These are phyloP conservation scores for Lutraria lutraria DNA, from an alignment of 2,888 invertebrate species.

Conservation along the genomic window DNA sequence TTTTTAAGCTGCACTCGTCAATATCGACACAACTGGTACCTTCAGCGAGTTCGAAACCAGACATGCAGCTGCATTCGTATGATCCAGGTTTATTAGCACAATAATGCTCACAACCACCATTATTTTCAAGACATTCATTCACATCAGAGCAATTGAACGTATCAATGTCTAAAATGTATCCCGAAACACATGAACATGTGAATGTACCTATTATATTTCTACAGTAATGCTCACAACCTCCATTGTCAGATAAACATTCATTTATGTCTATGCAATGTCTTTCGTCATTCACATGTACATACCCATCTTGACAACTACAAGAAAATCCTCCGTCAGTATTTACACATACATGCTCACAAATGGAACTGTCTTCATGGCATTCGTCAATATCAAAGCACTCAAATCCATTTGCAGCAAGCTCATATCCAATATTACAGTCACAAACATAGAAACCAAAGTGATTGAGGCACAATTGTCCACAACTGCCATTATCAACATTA, in stretches of 20 bases:
- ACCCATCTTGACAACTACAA: not conserved
- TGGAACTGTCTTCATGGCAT: not conserved
- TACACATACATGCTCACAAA: not conserved
- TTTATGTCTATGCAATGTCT: not conserved
- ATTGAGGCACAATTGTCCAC: conserved; percentile 3
- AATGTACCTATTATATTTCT: not conserved
- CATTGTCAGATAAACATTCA: not conserved
- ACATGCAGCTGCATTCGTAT: not conserved
- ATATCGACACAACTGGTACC: not conserved
- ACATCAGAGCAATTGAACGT: not conserved
- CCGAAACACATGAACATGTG: not conserved
- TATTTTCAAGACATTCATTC: not conserved
- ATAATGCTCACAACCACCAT: conserved; percentile 16
- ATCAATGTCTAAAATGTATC: not conserved
- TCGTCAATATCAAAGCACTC: not conserved
- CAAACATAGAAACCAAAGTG: conserved; percentile 2
- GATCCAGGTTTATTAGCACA: not conserved
- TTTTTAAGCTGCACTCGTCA: not conserved
- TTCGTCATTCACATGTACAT: not conserved
- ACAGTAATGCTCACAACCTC: not conserved
- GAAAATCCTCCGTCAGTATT: not conserved
- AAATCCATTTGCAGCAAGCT: not conserved
- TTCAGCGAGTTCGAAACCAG: not conserved
- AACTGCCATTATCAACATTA: not conserved
- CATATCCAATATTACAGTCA: not conserved